Percentiles rank a stretch among this genome's conserved stretches.
Conservation (phyloP, 1,140 invertebrate genomes). For the Apis florea region DNA sequence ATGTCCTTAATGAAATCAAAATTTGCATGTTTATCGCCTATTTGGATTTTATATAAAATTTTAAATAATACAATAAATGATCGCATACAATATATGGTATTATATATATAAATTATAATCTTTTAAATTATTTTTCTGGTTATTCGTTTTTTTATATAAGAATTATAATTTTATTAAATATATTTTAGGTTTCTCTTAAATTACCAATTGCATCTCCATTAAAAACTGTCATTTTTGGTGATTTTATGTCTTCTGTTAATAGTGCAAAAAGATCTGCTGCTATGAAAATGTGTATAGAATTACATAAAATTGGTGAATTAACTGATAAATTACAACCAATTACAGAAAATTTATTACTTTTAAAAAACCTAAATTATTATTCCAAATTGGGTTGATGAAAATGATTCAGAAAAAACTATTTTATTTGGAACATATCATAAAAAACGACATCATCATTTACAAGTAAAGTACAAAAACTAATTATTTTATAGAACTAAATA, state of each 20-base stretch:
- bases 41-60: slow-evolving; percentile 80
- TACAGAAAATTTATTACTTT: slow-evolving; percentile 69
- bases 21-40: slow-evolving; percentile 88
- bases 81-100: no score
- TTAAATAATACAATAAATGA: no score
- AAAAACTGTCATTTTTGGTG: slow-evolving; percentile 56
- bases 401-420: slow-evolving; percentile 55
- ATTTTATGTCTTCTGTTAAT: slow-evolving; percentile 81
- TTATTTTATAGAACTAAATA: background rate
- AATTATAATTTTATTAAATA: slow-evolving; percentile 16
- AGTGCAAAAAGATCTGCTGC: slow-evolving; percentile 91
- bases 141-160: background rate
- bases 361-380: slow-evolving; percentile 74
- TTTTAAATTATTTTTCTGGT: background rate
- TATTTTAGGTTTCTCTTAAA: slow-evolving; percentile 67
- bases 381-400: slow-evolving; percentile 80
- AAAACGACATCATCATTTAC: slow-evolving; percentile 87
- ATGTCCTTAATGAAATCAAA: slow-evolving; percentile 88
- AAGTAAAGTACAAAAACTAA: slow-evolving; percentile 33
- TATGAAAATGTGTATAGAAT: slow-evolving; percentile 85
- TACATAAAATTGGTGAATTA: slow-evolving; percentile 89
- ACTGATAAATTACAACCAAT: slow-evolving; percentile 89
- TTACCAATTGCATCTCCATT: slow-evolving; percentile 72
- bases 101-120: no score
- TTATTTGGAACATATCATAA: slow-evolving; percentile 86